phyloP scores from a whole-genome alignment of 2,113 vertebrate species.

The Xenopus laevis region DNA sequence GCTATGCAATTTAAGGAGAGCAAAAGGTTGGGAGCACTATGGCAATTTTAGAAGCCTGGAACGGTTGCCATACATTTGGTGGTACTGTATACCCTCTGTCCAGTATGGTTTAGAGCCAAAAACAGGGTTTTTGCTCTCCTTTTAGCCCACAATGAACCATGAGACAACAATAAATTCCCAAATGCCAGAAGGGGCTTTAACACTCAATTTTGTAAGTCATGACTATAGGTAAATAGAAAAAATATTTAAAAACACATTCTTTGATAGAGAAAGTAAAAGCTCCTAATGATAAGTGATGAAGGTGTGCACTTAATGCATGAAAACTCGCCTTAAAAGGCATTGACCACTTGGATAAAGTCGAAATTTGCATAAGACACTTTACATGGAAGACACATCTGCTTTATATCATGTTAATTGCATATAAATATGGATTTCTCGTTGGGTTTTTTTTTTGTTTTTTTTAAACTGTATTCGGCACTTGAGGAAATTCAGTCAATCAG shows the following conservation, averaged over 20 bases:
- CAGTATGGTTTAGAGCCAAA: too few relatives aligned
- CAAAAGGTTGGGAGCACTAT: too few relatives aligned
- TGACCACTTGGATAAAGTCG: conserved; percentile 61
- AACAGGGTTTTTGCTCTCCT: too few relatives aligned
- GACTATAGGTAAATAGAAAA: too few relatives aligned
- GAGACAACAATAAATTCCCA: too few relatives aligned
- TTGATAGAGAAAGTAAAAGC: conserved; percentile 62
- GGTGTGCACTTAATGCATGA: conserved; percentile 69
- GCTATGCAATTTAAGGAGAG: too few relatives aligned
- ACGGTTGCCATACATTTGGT: too few relatives aligned
- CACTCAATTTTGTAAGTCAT: too few relatives aligned
- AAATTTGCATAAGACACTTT: conserved; percentile 61
- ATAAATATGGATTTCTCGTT: conserved; percentile 72
- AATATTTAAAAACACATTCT: conserved; percentile 59
- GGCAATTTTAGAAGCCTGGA: too few relatives aligned
- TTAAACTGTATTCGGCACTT: conserved; percentile 54
- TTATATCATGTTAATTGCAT: conserved; percentile 69
- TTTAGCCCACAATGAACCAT: too few relatives aligned
- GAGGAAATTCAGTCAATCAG: conserved; percentile 60
- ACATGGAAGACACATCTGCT: conserved; percentile 71
- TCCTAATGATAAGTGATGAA: conserved; percentile 60
- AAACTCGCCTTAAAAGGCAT: conserved; percentile 56
- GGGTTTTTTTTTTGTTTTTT: conserved; percentile 31
- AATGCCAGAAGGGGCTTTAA: too few relatives aligned
- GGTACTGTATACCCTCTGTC: too few relatives aligned